phyloP scores from a whole-genome alignment of 2,113 vertebrate species.

The Eublepharis macularius region DNA sequence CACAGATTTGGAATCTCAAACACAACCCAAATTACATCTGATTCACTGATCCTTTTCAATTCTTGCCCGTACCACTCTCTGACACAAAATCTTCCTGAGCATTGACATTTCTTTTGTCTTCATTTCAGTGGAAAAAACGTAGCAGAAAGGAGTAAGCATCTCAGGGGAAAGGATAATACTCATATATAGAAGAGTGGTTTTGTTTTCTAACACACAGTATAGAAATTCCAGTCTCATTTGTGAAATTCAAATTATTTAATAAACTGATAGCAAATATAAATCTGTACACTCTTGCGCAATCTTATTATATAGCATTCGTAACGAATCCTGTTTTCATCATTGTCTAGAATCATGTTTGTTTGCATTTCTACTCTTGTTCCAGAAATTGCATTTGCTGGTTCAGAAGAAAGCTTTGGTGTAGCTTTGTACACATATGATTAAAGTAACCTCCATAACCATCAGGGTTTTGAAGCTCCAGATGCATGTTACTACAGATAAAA shows the following conservation, averaged over 20 bases:
- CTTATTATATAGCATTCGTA: no score
- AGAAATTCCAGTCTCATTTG: slow-evolving; percentile 23
- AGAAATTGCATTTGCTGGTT: no score
- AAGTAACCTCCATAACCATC: background rate
- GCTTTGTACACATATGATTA: slow-evolving; percentile 36
- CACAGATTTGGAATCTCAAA: slow-evolving; percentile 84
- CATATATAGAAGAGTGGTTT: slow-evolving; percentile 44
- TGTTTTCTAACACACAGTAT: slow-evolving; percentile 49
- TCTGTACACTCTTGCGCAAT: slow-evolving; percentile 21
- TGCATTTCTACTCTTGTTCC: no score
- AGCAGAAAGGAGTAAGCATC: slow-evolving; percentile 63
- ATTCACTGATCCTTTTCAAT: slow-evolving; percentile 91
- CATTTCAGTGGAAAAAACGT: slow-evolving; percentile 76
- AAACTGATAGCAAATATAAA: slow-evolving; percentile 30
- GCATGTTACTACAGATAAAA: background rate
- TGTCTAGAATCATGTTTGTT: no score
- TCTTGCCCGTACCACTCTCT: slow-evolving; percentile 71
- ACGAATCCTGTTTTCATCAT: no score
- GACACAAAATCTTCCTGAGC: slow-evolving; percentile 82
- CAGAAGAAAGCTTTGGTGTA: no score
- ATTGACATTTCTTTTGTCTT: slow-evolving; percentile 80
- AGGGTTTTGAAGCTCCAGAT: background rate
- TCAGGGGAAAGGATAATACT: slow-evolving; percentile 46
- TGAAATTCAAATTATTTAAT: slow-evolving; percentile 22
- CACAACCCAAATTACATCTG: slow-evolving; percentile 89